phyloP scores from a whole-genome alignment of 2,113 vertebrate species.

The Seriola quinqueradiata region DNA sequence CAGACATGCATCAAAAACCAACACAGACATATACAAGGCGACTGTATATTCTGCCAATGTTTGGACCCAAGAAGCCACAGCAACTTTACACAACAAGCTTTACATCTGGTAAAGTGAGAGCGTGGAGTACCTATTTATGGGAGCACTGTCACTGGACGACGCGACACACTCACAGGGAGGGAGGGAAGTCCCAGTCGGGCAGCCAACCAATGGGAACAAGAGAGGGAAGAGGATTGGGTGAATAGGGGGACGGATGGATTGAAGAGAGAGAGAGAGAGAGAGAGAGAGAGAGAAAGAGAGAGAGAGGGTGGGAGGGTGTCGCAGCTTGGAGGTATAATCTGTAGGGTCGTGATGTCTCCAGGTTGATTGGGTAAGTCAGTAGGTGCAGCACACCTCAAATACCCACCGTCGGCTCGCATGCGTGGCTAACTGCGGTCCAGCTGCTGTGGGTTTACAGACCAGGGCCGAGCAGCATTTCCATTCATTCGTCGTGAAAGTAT shows the following conservation, averaged over 20 bases:
- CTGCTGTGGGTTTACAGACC: neutral
- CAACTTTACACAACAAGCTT: constrained; percentile 39
- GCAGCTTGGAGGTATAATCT: constrained; percentile 20
- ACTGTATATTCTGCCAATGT: constrained; percentile 51
- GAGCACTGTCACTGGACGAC: constrained; percentile 81
- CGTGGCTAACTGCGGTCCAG: neutral
- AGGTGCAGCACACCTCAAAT: constrained; percentile 13
- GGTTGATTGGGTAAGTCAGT: neutral
- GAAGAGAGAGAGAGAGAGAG: constrained; percentile 45
- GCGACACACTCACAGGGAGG: constrained; percentile 79
- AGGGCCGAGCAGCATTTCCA: neutral
- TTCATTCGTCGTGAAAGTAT: neutral
- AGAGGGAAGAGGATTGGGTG: constrained; percentile 75
- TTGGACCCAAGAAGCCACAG: constrained; percentile 61
- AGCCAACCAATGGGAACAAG: constrained; percentile 81
- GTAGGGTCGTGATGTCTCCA: neutral
- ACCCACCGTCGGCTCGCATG: constrained; percentile 5
- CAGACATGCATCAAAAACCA: constrained; percentile 68
- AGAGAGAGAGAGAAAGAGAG: constrained; percentile 40
- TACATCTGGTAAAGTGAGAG: constrained; percentile 36
- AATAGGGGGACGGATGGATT: constrained; percentile 43
- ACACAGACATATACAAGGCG: constrained; percentile 49
- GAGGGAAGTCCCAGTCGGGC: constrained; percentile 73
- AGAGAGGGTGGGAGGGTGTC: constrained; percentile 43
- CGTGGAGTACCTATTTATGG: constrained; percentile 87